Conservation (phyloP, 2,797 vertebrate species). For the Babyrousa celebensis region DNA sequence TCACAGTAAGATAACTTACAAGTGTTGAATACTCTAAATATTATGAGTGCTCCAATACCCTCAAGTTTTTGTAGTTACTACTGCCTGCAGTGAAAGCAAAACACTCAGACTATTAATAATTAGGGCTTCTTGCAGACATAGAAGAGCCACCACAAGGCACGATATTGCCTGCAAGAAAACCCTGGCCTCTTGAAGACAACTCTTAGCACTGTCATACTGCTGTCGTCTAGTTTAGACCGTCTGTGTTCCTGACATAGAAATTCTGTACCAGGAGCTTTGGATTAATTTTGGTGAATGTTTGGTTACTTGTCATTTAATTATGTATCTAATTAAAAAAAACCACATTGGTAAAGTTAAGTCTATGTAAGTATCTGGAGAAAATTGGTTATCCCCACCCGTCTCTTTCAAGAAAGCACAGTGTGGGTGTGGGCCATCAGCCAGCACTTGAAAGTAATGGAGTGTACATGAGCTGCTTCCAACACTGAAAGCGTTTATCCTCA, state of each 20-base stretch:
- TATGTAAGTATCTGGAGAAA: neutral
- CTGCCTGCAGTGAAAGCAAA: neutral
- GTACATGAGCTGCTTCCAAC: neutral
- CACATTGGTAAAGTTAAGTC: constrained; percentile 70
- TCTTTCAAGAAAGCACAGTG: constrained; percentile 4
- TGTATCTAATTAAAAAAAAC: constrained; percentile 77
- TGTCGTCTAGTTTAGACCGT: constrained; percentile 72
- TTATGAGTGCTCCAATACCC: neutral
- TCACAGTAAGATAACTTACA: neutral
- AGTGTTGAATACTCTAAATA: neutral
- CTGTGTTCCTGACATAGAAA: constrained; percentile 83
- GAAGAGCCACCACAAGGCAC: neutral
- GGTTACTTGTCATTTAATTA: constrained; percentile 66
- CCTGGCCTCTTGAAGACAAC: constrained; percentile 69
- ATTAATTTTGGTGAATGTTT: constrained; percentile 85
- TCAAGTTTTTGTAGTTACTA: neutral
- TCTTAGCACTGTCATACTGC: constrained; percentile 26
- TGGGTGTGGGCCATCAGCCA: neutral
- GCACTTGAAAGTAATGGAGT: neutral
- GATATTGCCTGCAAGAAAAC: neutral
- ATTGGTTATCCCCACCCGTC: neutral
- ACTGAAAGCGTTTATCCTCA: neutral
- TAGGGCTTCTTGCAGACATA: neutral
- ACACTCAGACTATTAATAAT: neutral
- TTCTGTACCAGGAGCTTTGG: constrained; percentile 70